Base-by-base conservation (phyloP, 92 coral and sea anemone genomes). In the Epizoanthus scotinus region DNA sequence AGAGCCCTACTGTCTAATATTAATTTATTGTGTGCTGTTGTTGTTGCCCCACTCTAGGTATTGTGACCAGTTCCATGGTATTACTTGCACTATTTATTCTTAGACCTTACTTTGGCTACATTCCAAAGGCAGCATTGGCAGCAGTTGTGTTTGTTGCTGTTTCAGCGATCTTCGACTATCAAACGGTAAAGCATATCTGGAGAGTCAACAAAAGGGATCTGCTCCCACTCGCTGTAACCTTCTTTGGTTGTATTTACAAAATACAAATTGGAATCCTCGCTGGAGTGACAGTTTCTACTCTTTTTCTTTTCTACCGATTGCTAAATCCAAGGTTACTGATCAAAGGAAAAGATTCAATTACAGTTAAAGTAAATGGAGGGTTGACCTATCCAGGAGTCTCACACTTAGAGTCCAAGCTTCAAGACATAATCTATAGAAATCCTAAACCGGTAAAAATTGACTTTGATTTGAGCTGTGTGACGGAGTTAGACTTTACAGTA, bases 401-500 rank as follows among this genome's bases (percentile, higher is more conserved):
- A 13, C 77, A 70, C 20, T 53, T 70, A 31, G 36, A 50, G 36
- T 22, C 60, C 61, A 70, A 49, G 0, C 2, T 70, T 4, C 38
- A 44, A 50, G 22, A 70, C 9, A 20, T 50, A 44, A 27, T 58
- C 6, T 50, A 22, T 44, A 26, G 57, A 25, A 27, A 50, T 7
- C 57, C 77, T 6, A 70, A 22, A 70, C 77, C 77, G 12, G n/a
- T 20, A 13, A 70, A 1, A 25, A 44, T 70, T 50, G 7, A 22
- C n/a, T 5, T 70, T 31, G 77, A 70, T 50, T 70, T 70, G 29
- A 44, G 77, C 36, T 53, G 56, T 3, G 77, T 70, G 13, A 70
- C 88, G 12, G 84, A 85, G 56, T 47, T 85, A 6, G 88, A 85
- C 55, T 85, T 40, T 71, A 69, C 88, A 1, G 88, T 85, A 17